Conservation (phyloP, 2,113 vertebrate genomes). For the Brachyhypopomus occidentalis region DNA sequence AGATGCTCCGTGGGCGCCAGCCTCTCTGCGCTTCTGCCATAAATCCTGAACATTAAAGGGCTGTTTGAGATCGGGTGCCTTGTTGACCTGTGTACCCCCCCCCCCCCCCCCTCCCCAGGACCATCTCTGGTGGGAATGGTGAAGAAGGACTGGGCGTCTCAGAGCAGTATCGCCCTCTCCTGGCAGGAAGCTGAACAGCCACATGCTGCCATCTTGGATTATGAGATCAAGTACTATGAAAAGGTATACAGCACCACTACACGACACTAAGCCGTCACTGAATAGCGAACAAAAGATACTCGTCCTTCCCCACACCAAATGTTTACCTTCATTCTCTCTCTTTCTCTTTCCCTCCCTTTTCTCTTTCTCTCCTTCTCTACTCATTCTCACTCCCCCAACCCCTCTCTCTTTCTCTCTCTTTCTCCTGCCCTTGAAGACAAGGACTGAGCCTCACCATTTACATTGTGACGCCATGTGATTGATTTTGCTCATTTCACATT, state of each 20-base stretch:
- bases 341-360: neutral
- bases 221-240: slow-evolving; percentile 99
- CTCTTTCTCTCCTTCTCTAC: neutral
- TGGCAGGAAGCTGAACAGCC: slow-evolving; percentile 93
- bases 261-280: too few species aligned
- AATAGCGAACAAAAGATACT: too few species aligned
- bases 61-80: neutral
- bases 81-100: neutral
- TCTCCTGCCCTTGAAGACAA: neutral
- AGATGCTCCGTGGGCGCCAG: neutral
- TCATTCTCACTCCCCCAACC: neutral
- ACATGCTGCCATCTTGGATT: slow-evolving; percentile 89
- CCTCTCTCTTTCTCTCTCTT: neutral
- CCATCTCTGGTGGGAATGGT: slow-evolving; percentile 91
- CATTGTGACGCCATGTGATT: neutral
- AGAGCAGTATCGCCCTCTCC: slow-evolving; percentile 95
- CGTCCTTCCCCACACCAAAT: too few species aligned
- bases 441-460: neutral
- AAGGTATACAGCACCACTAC: slow-evolving; percentile 76
- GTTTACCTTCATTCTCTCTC: neutral
- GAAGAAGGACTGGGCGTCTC: slow-evolving; percentile 93
- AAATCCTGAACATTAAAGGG: neutral
- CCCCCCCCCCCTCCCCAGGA: slow-evolving; percentile 69
- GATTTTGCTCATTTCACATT: slow-evolving; percentile 4
- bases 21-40: neutral